Evolutionary conservation across 2,797 vertebrate genomes (phyloP).

Genomic region (Eutrigla gurnardus): DNA sequence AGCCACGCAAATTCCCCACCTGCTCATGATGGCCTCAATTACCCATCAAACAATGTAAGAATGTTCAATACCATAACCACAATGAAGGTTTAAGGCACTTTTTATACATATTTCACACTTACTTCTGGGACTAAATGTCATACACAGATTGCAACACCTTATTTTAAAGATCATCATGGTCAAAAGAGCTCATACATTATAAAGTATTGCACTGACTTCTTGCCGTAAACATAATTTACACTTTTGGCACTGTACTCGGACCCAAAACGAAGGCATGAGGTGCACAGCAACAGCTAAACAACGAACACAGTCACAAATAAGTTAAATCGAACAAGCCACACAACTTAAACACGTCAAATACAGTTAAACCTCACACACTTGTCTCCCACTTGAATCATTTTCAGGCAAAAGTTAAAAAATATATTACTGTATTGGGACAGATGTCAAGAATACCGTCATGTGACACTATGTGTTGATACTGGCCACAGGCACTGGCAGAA

Average conservation of each 20-base stretch:
- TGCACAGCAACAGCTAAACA: slow-evolving; percentile 22
- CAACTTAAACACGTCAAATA: slow-evolving; percentile 16
- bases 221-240: slow-evolving; percentile 53
- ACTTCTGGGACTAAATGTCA: background rate
- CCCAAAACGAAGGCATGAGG: slow-evolving; percentile 20
- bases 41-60: slow-evolving; percentile 11
- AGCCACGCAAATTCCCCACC: slow-evolving; percentile 17
- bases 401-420: slow-evolving; percentile 3
- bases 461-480: background rate
- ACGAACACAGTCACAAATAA: slow-evolving; percentile 30
- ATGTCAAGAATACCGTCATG: background rate
- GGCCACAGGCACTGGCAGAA: slow-evolving; percentile 21
- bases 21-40: background rate
- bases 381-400: background rate
- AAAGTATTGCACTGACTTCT: slow-evolving; percentile 37
- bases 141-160: slow-evolving; percentile 15
- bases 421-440: slow-evolving; percentile 1
- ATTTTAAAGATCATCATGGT: background rate
- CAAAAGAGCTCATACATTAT: slow-evolving; percentile 15
- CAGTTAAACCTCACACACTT: background rate
- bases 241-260: slow-evolving; percentile 27
- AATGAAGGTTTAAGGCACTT: slow-evolving; percentile 57
- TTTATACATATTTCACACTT: slow-evolving; percentile 20
- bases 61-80: slow-evolving; percentile 22
- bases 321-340: slow-evolving; percentile 47